phyloP scores from a whole-genome alignment of 2,797 vertebrate species.

The Lutjanus campechanus region DNA sequence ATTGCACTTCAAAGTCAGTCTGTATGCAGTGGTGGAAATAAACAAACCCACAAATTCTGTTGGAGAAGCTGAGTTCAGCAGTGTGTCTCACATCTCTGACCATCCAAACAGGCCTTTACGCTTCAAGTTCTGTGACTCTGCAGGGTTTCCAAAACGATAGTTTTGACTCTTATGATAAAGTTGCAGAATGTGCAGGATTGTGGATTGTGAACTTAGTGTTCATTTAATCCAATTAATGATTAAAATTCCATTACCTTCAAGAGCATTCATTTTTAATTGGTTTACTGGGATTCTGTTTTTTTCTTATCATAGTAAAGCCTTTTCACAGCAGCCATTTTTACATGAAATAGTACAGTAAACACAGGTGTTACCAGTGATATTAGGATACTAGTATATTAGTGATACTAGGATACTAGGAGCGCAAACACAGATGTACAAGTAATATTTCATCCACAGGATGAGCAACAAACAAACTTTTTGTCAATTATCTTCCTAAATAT shows the following conservation, averaged over 20 bases:
- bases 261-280: background rate
- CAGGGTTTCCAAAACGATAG: slow-evolving; percentile 21
- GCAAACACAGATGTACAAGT: no score
- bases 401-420: no score
- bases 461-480: background rate
- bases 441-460: no score
- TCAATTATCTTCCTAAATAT: background rate
- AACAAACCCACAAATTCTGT: slow-evolving; percentile 76
- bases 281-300: background rate
- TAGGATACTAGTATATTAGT: no score
- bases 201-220: no score
- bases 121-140: slow-evolving; percentile 21
- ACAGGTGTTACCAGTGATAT: no score
- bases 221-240: background rate
- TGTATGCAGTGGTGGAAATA: slow-evolving; percentile 76
- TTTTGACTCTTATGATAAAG: background rate
- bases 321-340: no score
- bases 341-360: no score
- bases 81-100: slow-evolving; percentile 58
- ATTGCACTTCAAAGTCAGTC: slow-evolving; percentile 81
- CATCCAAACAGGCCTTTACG: slow-evolving; percentile 35
- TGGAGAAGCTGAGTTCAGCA: slow-evolving; percentile 62
- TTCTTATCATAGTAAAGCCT: no score
- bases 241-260: background rate
- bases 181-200: background rate